Conservation (phyloP, 2,797 vertebrate species). For the Sebastes paucispinis region DNA sequence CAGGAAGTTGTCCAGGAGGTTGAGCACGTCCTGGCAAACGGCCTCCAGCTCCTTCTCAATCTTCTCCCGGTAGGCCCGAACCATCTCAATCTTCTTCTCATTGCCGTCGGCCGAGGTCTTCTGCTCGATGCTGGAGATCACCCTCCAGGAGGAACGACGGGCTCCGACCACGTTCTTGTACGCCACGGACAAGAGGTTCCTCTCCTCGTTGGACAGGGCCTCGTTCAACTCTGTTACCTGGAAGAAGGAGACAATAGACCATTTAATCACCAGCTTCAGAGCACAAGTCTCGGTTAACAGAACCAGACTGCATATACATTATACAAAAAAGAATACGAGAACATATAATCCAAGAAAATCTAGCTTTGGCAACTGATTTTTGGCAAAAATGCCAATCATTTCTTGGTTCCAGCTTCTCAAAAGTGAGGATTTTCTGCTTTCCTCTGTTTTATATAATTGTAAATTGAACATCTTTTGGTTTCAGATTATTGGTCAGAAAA, state of each 20-base stretch:
- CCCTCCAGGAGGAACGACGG: slow-evolving; percentile 96
- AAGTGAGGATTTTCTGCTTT: neutral
- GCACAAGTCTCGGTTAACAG: neutral
- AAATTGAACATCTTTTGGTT: neutral
- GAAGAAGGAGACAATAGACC: slow-evolving; percentile 21
- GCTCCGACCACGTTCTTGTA: slow-evolving; percentile 99
- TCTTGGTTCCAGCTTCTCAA: neutral
- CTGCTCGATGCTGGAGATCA: slow-evolving; percentile 99
- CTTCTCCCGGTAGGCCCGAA: slow-evolving; percentile 96
- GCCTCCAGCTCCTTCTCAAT: slow-evolving; percentile 99
- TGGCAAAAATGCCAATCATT: neutral
- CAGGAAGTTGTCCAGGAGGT: slow-evolving; percentile 97
- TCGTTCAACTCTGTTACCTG: slow-evolving; percentile 98
- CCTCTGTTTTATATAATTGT: neutral
- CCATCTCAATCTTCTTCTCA: slow-evolving; percentile 99
- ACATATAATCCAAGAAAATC: neutral
- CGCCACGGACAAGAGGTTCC: slow-evolving; percentile 96
- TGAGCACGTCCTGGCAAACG: slow-evolving; percentile 97
- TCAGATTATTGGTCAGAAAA: neutral
- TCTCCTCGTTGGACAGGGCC: slow-evolving; percentile 96
- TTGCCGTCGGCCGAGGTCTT: slow-evolving; percentile 98
- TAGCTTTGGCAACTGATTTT: neutral
- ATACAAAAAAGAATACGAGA: neutral
- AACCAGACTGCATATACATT: neutral
- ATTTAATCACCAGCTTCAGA: slow-evolving; percentile 7